A percentile compares a stretch with the other conserved stretches of the same genome.
Evolutionary conservation across 1,140 invertebrate species (phyloP).

Genomic region (Eupristina koningsbergeri): DNA sequence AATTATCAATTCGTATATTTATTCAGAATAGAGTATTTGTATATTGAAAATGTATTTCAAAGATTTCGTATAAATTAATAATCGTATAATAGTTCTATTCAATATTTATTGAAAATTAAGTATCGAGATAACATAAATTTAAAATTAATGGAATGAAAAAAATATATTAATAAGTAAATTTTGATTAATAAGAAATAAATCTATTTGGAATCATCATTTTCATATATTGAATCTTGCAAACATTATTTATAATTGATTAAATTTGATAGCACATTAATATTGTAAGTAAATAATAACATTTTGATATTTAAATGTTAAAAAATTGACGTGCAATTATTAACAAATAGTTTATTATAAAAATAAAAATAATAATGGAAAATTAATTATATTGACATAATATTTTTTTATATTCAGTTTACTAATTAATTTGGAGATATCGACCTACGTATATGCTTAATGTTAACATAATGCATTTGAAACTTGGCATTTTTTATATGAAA

Average conservation of each 20-base stretch:
- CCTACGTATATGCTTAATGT: background rate
- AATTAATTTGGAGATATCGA: background rate
- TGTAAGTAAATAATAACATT: no score
- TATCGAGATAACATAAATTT: background rate
- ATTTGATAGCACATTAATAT: no score
- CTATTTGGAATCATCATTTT: no score
- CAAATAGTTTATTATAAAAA: background rate
- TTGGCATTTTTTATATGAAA: background rate
- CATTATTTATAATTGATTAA: no score
- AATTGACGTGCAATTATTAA: no score
- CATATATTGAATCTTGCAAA: no score
- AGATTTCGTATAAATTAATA: background rate
- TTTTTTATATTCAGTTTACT: background rate
- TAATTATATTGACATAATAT: background rate
- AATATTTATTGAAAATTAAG: background rate
- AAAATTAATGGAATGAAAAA: no score
- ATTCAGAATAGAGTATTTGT: background rate
- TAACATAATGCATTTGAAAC: background rate
- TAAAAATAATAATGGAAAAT: background rate
- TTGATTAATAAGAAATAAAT: no score
- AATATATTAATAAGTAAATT: no score
- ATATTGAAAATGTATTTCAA: background rate
- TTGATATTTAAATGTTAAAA: no score
- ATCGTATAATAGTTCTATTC: background rate
- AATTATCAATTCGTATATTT: background rate